Percentiles rank a stretch among this genome's conserved stretches.
Evolutionary conservation across 1,140 invertebrate species (phyloP).

Genomic region (Vanessa atalanta): DNA sequence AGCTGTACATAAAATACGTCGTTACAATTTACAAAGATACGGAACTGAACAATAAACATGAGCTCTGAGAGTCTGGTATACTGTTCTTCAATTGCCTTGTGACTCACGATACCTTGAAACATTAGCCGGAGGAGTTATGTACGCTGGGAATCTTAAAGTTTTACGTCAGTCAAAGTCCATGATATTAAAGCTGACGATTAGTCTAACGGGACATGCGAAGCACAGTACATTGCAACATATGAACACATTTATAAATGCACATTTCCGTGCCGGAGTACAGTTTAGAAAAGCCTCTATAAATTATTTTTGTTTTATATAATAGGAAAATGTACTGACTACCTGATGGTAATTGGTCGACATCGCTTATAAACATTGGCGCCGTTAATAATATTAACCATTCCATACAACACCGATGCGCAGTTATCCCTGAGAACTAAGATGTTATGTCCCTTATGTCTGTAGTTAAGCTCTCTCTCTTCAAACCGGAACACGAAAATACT

Average conservation of each 20-base stretch:
- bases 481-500: too few species aligned
- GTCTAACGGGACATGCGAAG: conserved; percentile 26
- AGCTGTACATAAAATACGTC: too few species aligned
- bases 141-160: conserved; percentile 6
- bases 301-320: too few species aligned
- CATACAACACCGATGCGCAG: too few species aligned
- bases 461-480: too few species aligned
- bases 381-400: too few species aligned
- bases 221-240: conserved; percentile 21
- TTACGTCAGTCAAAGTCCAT: conserved; percentile 23
- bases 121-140: conserved; percentile 12
- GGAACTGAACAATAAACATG: not conserved
- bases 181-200: conserved; percentile 32
- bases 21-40: not conserved
- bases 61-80: not conserved
- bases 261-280: conserved; percentile 22
- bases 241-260: conserved; percentile 20
- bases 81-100: not conserved
- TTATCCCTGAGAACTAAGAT: too few species aligned
- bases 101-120: conserved; percentile 16
- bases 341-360: too few species aligned
- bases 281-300: not conserved
- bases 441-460: too few species aligned
- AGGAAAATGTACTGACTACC: too few species aligned
- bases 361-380: too few species aligned